Evolutionary conservation across 2,113 vertebrate genomes (phyloP).

Genomic region (Phalacrocorax pelagicus): DNA sequence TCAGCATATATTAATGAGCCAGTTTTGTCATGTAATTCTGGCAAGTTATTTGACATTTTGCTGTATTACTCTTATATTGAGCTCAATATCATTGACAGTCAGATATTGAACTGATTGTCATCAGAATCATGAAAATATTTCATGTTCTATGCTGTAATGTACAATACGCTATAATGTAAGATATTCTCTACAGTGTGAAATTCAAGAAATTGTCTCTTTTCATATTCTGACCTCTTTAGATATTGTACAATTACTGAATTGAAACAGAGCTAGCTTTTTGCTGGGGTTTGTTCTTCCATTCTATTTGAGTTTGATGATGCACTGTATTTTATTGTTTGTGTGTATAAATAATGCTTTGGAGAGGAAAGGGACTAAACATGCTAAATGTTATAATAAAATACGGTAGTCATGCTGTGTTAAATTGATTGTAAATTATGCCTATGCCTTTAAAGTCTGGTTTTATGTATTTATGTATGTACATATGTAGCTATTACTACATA

Average conservation of each 20-base stretch:
- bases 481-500: not conserved
- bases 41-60: slow-evolving; percentile 54
- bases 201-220: not conserved
- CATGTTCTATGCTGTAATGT: not conserved
- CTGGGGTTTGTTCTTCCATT: not conserved
- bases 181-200: not conserved
- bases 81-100: not conserved
- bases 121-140: slow-evolving; percentile 43
- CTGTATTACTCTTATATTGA: slow-evolving; percentile 22
- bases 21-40: slow-evolving; percentile 31
- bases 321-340: not conserved
- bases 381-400: not conserved
- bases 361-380: not conserved
- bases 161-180: not conserved
- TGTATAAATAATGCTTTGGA: not conserved
- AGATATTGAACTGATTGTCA: slow-evolving; percentile 34
- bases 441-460: not conserved
- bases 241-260: not conserved
- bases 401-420: not conserved
- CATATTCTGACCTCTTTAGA: not conserved
- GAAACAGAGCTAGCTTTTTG: not conserved
- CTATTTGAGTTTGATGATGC: not conserved
- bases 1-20: slow-evolving; percentile 30
- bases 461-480: not conserved
- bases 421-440: not conserved